These are phyloP conservation scores for Phyllotreta striolata DNA, from an alignment of 2,888 invertebrate species.

Conservation along the genomic window DNA sequence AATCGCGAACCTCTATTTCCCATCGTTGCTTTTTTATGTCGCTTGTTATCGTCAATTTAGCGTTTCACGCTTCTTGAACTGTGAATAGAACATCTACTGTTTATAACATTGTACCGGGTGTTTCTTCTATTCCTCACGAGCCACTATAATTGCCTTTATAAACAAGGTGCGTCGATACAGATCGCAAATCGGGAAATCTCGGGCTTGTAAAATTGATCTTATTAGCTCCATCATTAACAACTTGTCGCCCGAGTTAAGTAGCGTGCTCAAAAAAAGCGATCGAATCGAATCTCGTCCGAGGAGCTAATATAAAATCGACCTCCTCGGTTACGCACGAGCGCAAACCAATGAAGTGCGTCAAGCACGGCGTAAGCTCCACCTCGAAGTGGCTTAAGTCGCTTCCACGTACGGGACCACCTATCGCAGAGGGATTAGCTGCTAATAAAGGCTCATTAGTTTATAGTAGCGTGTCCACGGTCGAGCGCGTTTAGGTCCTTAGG, in stretches of 20 bases:
- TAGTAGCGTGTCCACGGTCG: too few species aligned
- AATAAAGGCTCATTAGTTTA: slow-evolving; percentile 48
- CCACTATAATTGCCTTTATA: background rate
- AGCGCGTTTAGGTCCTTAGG: too few species aligned
- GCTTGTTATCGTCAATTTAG: background rate
- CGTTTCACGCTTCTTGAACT: slow-evolving; percentile 26
- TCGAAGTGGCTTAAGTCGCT: slow-evolving; percentile 41
- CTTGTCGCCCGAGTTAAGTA: background rate
- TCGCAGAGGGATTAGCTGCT: slow-evolving; percentile 47
- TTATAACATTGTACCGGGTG: slow-evolving; percentile 12
- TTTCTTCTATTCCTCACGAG: background rate
- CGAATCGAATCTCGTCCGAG: slow-evolving; percentile 25
- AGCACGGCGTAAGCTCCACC: slow-evolving; percentile 48
- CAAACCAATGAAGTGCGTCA: slow-evolving; percentile 47
- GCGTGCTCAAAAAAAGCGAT: slow-evolving; percentile 9
- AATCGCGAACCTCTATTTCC: slow-evolving; percentile 10
- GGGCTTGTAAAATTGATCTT: too few species aligned
- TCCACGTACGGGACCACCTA: slow-evolving; percentile 50
- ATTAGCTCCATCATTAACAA: too few species aligned
- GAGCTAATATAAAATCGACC: slow-evolving; percentile 39
- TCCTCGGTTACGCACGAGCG: slow-evolving; percentile 45
- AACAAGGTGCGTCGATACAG: too few species aligned
- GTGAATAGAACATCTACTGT: background rate
- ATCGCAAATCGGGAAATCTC: too few species aligned
- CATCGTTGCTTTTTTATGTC: slow-evolving; percentile 20